Conservation (phyloP, 1,140 invertebrate species). For the Drepana arcuata region DNA sequence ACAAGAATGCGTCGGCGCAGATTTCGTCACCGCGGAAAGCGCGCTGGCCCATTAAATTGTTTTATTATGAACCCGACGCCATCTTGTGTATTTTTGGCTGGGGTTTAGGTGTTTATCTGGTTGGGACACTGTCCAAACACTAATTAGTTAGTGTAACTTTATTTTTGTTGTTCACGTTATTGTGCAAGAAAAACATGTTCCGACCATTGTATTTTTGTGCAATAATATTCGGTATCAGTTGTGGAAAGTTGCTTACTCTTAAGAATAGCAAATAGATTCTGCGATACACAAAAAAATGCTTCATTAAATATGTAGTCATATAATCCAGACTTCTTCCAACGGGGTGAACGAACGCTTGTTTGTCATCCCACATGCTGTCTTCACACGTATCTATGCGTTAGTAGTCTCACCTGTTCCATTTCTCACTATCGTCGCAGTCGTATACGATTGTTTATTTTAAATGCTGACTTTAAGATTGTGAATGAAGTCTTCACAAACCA, state of each 20-base stretch:
- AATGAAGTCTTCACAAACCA: constrained; percentile 34
- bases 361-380: constrained; percentile 38
- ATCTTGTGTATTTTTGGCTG: constrained; percentile 69
- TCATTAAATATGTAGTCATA: constrained; percentile 13
- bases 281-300: too few relatives aligned
- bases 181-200: constrained; percentile 19
- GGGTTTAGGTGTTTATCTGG: constrained; percentile 67
- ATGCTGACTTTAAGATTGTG: constrained; percentile 31
- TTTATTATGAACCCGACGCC: constrained; percentile 70
- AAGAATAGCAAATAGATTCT: too few relatives aligned
- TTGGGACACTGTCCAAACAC: constrained; percentile 65
- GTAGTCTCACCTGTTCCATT: constrained; percentile 48
- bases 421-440: constrained; percentile 36
- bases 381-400: constrained; percentile 18
- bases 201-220: neutral
- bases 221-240: constrained; percentile 5
- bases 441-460: constrained; percentile 46
- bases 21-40: constrained; percentile 70
- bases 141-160: constrained; percentile 61
- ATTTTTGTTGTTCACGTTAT: constrained; percentile 38
- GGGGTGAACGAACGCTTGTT: constrained; percentile 44
- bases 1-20: constrained; percentile 52
- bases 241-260: too few relatives aligned
- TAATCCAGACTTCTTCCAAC: constrained; percentile 23
- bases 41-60: constrained; percentile 71